Conservation (phyloP, 2,888 invertebrate species). For the Andrena bucephala region DNA sequence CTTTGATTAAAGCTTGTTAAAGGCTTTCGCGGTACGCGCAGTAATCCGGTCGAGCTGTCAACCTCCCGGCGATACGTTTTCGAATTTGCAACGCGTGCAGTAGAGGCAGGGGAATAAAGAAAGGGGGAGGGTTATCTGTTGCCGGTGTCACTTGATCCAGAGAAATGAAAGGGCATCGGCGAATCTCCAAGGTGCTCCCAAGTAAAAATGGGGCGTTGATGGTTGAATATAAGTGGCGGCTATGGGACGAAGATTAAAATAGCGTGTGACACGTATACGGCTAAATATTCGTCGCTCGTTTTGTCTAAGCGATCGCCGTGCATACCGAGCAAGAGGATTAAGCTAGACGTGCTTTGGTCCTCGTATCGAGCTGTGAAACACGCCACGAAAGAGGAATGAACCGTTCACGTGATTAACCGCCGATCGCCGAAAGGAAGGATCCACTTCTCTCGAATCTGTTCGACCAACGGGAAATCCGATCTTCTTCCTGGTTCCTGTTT, state of each 20-base stretch:
- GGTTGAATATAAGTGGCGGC: background rate
- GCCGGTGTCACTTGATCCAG: background rate
- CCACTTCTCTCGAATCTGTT: slow-evolving; percentile 37
- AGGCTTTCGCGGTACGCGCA: background rate
- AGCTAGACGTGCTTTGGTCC: slow-evolving; percentile 15
- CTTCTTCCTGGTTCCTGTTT: slow-evolving; percentile 52
- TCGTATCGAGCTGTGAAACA: slow-evolving; percentile 29
- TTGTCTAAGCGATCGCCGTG: slow-evolving; percentile 30
- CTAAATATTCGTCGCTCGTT: slow-evolving; percentile 56
- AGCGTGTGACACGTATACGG: slow-evolving; percentile 57
- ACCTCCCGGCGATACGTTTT: background rate
- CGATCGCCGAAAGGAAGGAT: slow-evolving; percentile 44
- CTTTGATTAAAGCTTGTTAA: slow-evolving; percentile 28
- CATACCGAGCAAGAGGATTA: slow-evolving; percentile 37
- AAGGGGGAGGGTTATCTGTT: background rate
- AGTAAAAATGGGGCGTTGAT: slow-evolving; percentile 1
- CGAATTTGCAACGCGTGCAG: background rate
- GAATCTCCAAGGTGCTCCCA: background rate
- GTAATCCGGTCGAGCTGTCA: slow-evolving; percentile 15
- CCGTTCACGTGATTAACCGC: slow-evolving; percentile 42
- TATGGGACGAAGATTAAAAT: slow-evolving; percentile 57
- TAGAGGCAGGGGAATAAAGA: background rate
- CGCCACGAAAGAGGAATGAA: slow-evolving; percentile 20
- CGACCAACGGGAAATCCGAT: slow-evolving; percentile 43
- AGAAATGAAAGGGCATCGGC: background rate